Evolutionary conservation across 2,797 vertebrate genomes (phyloP).

Genomic region (Coccyzus lansbergi): DNA sequence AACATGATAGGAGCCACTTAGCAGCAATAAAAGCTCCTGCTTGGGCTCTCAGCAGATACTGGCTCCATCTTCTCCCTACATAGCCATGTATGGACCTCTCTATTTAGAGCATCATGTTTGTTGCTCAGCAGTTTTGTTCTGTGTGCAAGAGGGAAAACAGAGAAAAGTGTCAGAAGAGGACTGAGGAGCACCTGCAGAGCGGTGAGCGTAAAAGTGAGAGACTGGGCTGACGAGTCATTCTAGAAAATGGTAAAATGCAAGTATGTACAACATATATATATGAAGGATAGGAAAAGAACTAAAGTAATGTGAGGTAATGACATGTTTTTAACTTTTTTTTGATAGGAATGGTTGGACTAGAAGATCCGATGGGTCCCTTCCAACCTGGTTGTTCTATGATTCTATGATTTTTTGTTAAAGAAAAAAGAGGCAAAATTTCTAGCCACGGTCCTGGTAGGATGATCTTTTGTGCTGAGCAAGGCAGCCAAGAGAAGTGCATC

Average conservation of each 20-base stretch:
- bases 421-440: neutral
- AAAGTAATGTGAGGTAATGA: neutral
- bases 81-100: neutral
- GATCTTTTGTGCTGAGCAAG: neutral
- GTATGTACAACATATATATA: neutral
- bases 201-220: accelerated
- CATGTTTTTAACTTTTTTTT: neutral
- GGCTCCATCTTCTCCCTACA: neutral
- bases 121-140: neutral
- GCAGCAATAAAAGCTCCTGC: neutral
- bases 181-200: neutral
- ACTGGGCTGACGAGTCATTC: neutral
- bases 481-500: neutral
- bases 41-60: neutral
- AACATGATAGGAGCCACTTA: neutral
- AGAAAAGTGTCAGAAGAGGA: neutral
- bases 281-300: neutral
- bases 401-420: neutral
- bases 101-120: accelerated
- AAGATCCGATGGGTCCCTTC: no score
- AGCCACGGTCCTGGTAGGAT: neutral
- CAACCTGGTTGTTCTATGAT: no score
- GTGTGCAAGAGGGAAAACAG: neutral
- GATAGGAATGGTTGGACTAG: no score
- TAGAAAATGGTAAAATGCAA: neutral